phyloP scores from a whole-genome alignment of 2,888 invertebrate genomes.

The Esperia sulphurella region DNA sequence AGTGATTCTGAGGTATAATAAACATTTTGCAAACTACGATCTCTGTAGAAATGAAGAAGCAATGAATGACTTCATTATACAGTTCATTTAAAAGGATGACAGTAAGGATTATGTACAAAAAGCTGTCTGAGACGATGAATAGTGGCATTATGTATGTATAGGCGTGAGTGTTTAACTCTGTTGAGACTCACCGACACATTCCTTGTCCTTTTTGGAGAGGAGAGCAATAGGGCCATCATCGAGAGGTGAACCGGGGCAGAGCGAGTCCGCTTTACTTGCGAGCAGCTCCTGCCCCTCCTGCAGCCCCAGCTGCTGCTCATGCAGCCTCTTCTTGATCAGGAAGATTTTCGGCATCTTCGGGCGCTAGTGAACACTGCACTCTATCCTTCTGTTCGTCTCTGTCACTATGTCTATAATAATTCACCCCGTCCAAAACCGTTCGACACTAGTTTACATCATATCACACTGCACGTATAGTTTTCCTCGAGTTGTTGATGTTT shows the following conservation, averaged over 20 bases:
- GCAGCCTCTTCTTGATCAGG: conserved; percentile 93
- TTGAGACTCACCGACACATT: conserved; percentile 58
- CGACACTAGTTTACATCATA: conserved; percentile 67
- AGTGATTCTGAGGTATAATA: neutral
- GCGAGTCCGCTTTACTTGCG: conserved; percentile 80
- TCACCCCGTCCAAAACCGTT: conserved; percentile 39
- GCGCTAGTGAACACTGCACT: conserved; percentile 65
- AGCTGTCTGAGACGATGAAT: conserved; percentile 28
- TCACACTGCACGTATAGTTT: conserved; percentile 65
- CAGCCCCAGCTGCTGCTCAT: conserved; percentile 92
- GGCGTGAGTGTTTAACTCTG: conserved; percentile 12
- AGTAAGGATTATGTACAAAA: conserved; percentile 17
- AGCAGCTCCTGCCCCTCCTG: conserved; percentile 90
- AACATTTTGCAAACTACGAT: neutral
- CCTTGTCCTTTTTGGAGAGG: conserved; percentile 76
- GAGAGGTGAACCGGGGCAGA: conserved; percentile 79
- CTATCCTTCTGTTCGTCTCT: conserved; percentile 59
- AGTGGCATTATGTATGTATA: conserved; percentile 24
- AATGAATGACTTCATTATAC: conserved; percentile 17
- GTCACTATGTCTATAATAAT: conserved; percentile 65
- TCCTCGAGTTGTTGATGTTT: conserved; percentile 68
- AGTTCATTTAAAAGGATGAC: conserved; percentile 21
- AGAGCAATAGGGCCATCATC: conserved; percentile 81
- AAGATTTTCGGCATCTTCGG: conserved; percentile 94
- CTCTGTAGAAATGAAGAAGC: conserved; percentile 3